Evolutionary conservation across 2,888 invertebrate genomes (phyloP).

Genomic region (Mimas tiliae): DNA sequence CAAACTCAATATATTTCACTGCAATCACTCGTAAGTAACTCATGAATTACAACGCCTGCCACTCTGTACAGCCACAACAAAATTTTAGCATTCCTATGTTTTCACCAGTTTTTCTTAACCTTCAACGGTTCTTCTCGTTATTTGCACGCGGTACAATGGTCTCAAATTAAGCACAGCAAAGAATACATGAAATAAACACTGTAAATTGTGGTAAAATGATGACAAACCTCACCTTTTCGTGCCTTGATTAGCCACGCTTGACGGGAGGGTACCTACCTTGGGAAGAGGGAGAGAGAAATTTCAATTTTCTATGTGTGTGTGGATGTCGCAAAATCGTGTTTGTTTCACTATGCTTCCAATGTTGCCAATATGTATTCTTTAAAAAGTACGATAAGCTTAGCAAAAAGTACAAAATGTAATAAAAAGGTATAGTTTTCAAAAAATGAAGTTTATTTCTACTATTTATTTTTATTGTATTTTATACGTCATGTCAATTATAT

Average conservation of each 20-base stretch:
- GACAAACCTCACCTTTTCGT: constrained; percentile 89
- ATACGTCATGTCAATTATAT: too few species aligned
- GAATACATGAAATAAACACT: constrained; percentile 44
- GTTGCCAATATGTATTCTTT: too few species aligned
- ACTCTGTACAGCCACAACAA: constrained; percentile 55
- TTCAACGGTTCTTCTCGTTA: constrained; percentile 38
- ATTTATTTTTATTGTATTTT: too few species aligned
- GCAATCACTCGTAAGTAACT: constrained; percentile 10
- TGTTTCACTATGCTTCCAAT: constrained; percentile 13
- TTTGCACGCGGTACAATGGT: constrained; percentile 32
- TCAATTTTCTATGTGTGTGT: constrained; percentile 55
- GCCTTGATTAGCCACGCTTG: constrained; percentile 96
- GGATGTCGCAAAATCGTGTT: constrained; percentile 28
- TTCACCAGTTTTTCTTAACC: constrained; percentile 48
- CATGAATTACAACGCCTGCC: constrained; percentile 55
- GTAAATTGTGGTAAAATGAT: constrained; percentile 52
- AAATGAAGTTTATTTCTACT: too few species aligned
- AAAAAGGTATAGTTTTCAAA: too few species aligned
- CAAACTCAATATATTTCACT: constrained; percentile 27
- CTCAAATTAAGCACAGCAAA: constrained; percentile 17
- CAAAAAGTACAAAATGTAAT: too few species aligned
- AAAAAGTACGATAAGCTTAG: too few species aligned
- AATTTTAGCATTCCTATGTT: constrained; percentile 56
- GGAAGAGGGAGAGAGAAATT: constrained; percentile 63
- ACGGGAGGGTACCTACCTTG: constrained; percentile 68